Conservation (phyloP, 2,797 vertebrate species). For the Lindbergichthys nudifrons region DNA sequence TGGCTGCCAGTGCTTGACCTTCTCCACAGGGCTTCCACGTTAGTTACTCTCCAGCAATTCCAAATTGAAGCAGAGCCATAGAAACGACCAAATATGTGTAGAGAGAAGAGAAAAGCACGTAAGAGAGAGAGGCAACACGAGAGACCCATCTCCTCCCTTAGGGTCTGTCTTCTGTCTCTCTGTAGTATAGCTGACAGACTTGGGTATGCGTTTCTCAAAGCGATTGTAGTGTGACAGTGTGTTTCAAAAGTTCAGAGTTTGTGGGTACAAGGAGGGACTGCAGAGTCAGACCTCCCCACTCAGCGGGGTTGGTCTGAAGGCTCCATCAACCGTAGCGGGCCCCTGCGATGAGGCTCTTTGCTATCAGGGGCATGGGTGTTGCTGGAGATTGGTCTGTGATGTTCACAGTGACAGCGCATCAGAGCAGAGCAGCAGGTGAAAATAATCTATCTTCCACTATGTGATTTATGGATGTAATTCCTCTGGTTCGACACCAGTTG, state of each 20-base stretch:
- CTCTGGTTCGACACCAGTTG: slow-evolving; percentile 39
- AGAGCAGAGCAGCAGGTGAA: slow-evolving; percentile 59
- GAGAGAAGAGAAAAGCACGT: slow-evolving; percentile 22
- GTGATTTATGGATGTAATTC: slow-evolving; percentile 55
- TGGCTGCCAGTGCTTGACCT: slow-evolving; percentile 78
- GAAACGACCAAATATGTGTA: slow-evolving; percentile 39
- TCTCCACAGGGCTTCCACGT: slow-evolving; percentile 66
- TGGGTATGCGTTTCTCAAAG: slow-evolving; percentile 21
- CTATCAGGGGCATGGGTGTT: slow-evolving; percentile 28
- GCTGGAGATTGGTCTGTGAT: slow-evolving; percentile 45
- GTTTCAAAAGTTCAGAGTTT: slow-evolving; percentile 31
- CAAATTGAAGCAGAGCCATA: slow-evolving; percentile 70
- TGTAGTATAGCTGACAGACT: slow-evolving; percentile 23
- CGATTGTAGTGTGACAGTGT: slow-evolving; percentile 27
- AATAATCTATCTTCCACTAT: slow-evolving; percentile 55
- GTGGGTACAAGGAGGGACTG: slow-evolving; percentile 31
- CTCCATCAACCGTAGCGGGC: slow-evolving; percentile 47
- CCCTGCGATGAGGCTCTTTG: slow-evolving; percentile 29
- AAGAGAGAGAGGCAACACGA: slow-evolving; percentile 19
- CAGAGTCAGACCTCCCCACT: slow-evolving; percentile 35
- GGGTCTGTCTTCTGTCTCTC: slow-evolving; percentile 11
- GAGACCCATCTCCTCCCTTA: slow-evolving; percentile 16
- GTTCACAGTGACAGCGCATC: slow-evolving; percentile 48
- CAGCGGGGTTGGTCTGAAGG: slow-evolving; percentile 28
- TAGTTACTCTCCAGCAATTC: slow-evolving; percentile 75